Evolutionary conservation across 2,888 invertebrate genomes (phyloP), one percentile per base, ranked within the genome.

Genomic region (Pandemis heparana): DNA sequence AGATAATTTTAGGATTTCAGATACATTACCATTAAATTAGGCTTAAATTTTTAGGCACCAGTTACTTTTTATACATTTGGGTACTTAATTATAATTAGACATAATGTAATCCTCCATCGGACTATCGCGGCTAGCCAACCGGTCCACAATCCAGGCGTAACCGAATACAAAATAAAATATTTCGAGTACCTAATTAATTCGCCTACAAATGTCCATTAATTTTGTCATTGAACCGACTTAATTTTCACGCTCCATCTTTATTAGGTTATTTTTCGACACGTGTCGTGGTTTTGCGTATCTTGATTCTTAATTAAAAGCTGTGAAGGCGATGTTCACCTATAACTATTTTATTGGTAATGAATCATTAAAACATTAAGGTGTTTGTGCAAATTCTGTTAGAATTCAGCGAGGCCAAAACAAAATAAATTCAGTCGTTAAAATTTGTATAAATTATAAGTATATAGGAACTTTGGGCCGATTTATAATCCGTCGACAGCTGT

Each of bases 191-290:
- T n/a, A 46, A 16, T 41, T 56, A 14, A 38, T 32, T 38, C 14
- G 46, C 32, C 32, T 56, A 48, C 48, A 65, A 65, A 70, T 64
- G 38, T 23, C 23, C 8, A 16, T 39, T 46, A 46, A 63, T 62
- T 18, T 46, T 65, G 64, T 23, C 59, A 48, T 23, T 48, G 64
- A 65, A 60, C 48, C 56, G 43, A 70, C 51, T 51, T 18, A n/a
- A 51, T 23, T 70, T 70, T 65, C 59, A 60, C 59, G 65, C 38
- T 18, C 59, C 39, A 14, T 64, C 48, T 14, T 38, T 46, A 65
- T 18, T 59, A 59, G 46, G 38, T 65, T 53, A 9, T 70, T 56
- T 70, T 53, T 39, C 10, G 1, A 56, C 53, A 41, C 18, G 62
- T 43, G 41, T 62, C 23, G 23, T 32, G 23, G 23, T 32, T 32